Evolutionary conservation across 2,888 invertebrate genomes (phyloP), one percentile per base, ranked within the genome.

Genomic region (Mesoligia furuncula): DNA sequence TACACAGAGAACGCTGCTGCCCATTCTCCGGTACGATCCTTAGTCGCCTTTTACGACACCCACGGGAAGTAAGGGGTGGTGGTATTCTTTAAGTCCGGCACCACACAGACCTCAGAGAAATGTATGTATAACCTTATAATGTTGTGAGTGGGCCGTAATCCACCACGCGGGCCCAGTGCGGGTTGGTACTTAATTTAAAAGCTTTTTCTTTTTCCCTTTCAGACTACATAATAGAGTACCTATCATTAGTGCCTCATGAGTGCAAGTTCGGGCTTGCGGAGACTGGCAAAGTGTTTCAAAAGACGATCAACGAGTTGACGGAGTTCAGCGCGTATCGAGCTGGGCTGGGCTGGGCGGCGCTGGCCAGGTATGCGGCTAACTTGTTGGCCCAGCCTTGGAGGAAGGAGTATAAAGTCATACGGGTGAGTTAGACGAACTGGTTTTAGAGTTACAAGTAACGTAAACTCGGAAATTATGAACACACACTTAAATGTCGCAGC

Each of bases 301-400:
- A 97, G 74, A 98, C 98, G 0, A 97, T 98, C 45, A 97, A 97
- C 66, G 97, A 97, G 73, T 95, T 98, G 90, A 95, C 97, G 11
- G 98, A 98, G 89, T 99, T 98, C 92, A 98, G 98, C 92, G 98
- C 98, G 36, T 98, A 98, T 90, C 97, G 98, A 87, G 98, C 98
- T 27, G 98, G 98, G 48, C 97, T 98, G 68, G 99, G 99, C 24
- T 99, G 98, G 97, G 98, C 98, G 89, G 98, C 98, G 54, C 97
- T 99, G 85, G 98, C 98, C 80, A 97, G 98, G 85, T 99, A 99
- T 93, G 99, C 99, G 4, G 98, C 98, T 77, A 99, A 99, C 95
- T 96, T 99, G 81, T 96, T 98, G 73, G 97, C 98, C 24, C 98
- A 99, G 92, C 99, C 99, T 8, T 99, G 99, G 99, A 96, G 99